phyloP scores from a whole-genome alignment of 1,140 invertebrate genomes.

The Drosophila micromelanica region DNA sequence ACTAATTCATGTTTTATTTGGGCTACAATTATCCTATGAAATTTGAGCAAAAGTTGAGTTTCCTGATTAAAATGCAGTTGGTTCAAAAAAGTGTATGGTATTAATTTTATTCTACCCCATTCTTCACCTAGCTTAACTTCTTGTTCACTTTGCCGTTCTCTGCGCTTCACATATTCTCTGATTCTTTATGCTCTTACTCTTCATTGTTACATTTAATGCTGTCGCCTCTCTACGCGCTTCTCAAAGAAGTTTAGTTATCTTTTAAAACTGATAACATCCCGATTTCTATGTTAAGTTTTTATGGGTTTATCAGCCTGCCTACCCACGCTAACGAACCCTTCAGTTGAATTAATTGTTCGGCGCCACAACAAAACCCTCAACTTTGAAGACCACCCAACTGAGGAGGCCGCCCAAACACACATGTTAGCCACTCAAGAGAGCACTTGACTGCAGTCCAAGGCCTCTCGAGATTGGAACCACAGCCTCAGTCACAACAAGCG shows the following conservation, averaged over 20 bases:
- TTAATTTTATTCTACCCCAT: no score
- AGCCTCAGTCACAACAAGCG: conserved; percentile 56
- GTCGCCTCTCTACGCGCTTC: not conserved
- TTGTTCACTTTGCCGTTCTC: not conserved
- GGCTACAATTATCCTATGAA: no score
- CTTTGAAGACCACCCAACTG: conserved; percentile 24
- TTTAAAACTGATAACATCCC: not conserved
- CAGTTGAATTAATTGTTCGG: conserved; percentile 21
- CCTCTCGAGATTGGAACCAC: conserved; percentile 49
- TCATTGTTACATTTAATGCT: no score
- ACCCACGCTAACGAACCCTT: conserved; percentile 1
- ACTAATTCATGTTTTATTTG: conserved; percentile 9
- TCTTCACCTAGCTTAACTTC: no score
- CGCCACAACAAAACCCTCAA: conserved; percentile 35
- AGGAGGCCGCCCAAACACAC: no score
- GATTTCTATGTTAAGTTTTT: not conserved
- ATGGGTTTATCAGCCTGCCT: not conserved
- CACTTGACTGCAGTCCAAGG: conserved; percentile 46
- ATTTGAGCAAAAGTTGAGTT: no score
- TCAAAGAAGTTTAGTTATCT: not conserved
- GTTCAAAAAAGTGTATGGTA: no score
- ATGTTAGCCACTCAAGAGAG: conserved; percentile 42
- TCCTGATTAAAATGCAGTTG: no score
- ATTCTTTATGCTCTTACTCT: no score
- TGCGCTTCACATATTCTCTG: not conserved